Evolutionary conservation across 1,140 invertebrate species (phyloP), one percentile per base, ranked within the genome.

Genomic region (Pseudomyrmex concolor): DNA sequence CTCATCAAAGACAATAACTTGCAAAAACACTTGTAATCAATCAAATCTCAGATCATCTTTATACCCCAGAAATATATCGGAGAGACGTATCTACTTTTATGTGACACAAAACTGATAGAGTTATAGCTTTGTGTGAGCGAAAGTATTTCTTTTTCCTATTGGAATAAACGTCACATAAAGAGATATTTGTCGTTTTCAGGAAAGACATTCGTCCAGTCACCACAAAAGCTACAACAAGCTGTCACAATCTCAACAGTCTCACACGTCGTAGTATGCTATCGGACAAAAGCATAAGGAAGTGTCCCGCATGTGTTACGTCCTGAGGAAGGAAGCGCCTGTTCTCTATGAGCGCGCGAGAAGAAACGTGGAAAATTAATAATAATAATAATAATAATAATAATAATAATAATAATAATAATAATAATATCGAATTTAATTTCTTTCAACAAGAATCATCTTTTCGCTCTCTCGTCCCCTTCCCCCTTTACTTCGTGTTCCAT

Each of bases 221-320:
- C 91, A 92, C 81, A 92, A 91, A 86, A 92, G 86, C 88, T 90
- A 91, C 64, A 92, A 77, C 68, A 92, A 91, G 64, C 57, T 91
- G 48, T 86, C 90, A 57, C 90, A 91, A 50, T 87, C 85, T 17
- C 90, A 91, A 34, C 90, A 91, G 48, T 90, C 89, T 8, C 90
- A 92, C 22, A 8, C 83, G 48, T 86, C 91, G 89, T 92, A 92
- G 91, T 92, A 91, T 86, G 68, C 17, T 76, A 45, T 43, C 57
- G 45, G 66, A 25, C 19, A 48, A 55, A 78, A 15, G 8, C 19
- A 22, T 78, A 5, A 71, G 50, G 51, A 57, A 12, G 2, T 59
- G 15, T 57, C 43, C 72, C 64, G 48, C 48, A 19, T 25, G 55
- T 63, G 55, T 63, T 62, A 10, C 10, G 55, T 60, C 57, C 82